These are phyloP conservation scores for Dicranocentrus wangi DNA, from an alignment of 2,888 invertebrate species.

Conservation along the genomic window DNA sequence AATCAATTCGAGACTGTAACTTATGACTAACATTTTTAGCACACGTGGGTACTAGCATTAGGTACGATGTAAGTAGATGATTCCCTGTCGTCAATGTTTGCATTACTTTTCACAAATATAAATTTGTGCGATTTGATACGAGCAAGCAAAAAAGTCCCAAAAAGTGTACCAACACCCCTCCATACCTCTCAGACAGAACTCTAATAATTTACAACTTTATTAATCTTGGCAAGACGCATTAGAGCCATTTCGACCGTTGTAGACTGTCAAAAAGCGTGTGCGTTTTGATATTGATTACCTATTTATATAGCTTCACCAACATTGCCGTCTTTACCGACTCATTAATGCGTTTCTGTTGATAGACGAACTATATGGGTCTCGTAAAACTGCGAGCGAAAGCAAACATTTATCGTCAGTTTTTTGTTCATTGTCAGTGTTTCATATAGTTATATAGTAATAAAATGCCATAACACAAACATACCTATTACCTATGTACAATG, in stretches of 20 bases:
- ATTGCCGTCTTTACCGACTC: background rate
- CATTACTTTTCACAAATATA: background rate
- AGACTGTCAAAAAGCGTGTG: background rate
- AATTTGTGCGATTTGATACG: background rate
- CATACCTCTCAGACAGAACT: background rate
- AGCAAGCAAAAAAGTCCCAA: background rate
- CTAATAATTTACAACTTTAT: background rate
- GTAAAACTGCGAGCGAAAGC: background rate
- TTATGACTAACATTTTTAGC: too few relatives aligned
- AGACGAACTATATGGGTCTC: background rate
- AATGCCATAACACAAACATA: background rate
- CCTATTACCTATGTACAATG: background rate
- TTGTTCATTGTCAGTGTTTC: too few relatives aligned
- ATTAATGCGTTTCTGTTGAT: background rate
- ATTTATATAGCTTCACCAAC: background rate
- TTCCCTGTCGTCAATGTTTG: too few relatives aligned
- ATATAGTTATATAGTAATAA: background rate
- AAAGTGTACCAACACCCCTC: conserved; percentile 4
- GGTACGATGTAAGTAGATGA: too few relatives aligned
- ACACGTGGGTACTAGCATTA: too few relatives aligned
- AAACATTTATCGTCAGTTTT: too few relatives aligned
- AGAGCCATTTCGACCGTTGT: background rate
- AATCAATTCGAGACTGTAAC: too few relatives aligned
- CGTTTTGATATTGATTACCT: background rate
- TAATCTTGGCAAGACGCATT: background rate